Evolutionary conservation across 2,888 invertebrate species (phyloP).

Genomic region (Lochmaea crataegi): DNA sequence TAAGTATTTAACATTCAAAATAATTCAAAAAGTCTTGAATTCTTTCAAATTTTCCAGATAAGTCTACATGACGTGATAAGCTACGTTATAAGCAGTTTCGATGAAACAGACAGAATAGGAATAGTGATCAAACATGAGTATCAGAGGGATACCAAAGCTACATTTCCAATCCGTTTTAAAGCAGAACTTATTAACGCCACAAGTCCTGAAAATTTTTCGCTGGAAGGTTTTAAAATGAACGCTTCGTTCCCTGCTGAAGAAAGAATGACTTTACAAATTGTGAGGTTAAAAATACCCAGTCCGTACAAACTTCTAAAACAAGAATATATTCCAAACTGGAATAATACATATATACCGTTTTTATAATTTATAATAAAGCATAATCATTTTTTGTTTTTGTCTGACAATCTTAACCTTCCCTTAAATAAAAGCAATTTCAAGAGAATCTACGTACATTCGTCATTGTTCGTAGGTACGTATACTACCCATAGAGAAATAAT

Average conservation of each 20-base stretch:
- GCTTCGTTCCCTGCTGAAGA: constrained; percentile 31
- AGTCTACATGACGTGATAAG: constrained; percentile 36
- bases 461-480: no score
- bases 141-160: constrained; percentile 27
- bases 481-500: no score
- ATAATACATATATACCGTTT: neutral
- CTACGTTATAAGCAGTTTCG: constrained; percentile 40
- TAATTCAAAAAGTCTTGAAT: no score
- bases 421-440: no score
- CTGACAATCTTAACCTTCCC: no score
- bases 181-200: constrained; percentile 27
- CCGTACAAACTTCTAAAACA: constrained; percentile 27
- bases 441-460: no score
- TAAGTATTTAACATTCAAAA: constrained; percentile 18
- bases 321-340: constrained; percentile 12
- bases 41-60: constrained; percentile 27
- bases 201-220: constrained; percentile 35
- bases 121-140: constrained; percentile 41
- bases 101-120: constrained; percentile 39
- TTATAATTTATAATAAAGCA: neutral
- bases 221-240: constrained; percentile 26
- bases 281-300: constrained; percentile 38
- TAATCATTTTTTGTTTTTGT: neutral
- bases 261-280: constrained; percentile 38
- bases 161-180: constrained; percentile 39